Percentiles rank a stretch among this genome's conserved stretches.
Evolutionary conservation across 2,113 vertebrate species (phyloP).

Genomic region (Tragelaphus imberbis): DNA sequence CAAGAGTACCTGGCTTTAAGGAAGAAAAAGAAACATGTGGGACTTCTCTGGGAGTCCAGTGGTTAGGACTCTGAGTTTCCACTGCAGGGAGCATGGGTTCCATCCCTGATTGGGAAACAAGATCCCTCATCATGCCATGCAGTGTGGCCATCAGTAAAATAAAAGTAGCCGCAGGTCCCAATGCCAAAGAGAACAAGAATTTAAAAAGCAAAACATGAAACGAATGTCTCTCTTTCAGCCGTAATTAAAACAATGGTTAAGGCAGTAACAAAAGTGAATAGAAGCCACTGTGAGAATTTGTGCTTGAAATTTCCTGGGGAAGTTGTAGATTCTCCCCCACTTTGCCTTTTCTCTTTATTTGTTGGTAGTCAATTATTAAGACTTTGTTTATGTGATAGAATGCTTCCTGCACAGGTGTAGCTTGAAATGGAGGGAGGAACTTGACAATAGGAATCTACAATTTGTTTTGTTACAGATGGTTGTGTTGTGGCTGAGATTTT

Average conservation of each 20-base stretch:
- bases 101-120: background rate
- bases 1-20: background rate
- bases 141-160: background rate
- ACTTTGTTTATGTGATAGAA: conserved; percentile 68
- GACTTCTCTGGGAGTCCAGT: background rate
- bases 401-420: conserved; percentile 79
- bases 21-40: background rate
- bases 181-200: background rate
- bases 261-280: conserved; percentile 54
- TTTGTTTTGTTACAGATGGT: conserved; percentile 35
- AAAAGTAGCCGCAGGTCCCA: background rate
- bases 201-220: background rate
- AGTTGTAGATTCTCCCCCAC: conserved; percentile 50
- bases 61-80: background rate
- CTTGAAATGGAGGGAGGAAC: conserved; percentile 50
- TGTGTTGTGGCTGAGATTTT: background rate
- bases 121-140: background rate
- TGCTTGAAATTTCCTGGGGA: conserved; percentile 79
- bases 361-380: conserved; percentile 51
- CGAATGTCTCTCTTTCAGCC: background rate
- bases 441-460: background rate
- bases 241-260: conserved; percentile 41
- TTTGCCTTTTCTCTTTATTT: conserved; percentile 38
- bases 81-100: background rate
- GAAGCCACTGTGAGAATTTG: conserved; percentile 66